These are phyloP conservation scores for Dolichopus griseipennis DNA, from an alignment of 2,888 invertebrate genomes.

Conservation along the genomic window DNA sequence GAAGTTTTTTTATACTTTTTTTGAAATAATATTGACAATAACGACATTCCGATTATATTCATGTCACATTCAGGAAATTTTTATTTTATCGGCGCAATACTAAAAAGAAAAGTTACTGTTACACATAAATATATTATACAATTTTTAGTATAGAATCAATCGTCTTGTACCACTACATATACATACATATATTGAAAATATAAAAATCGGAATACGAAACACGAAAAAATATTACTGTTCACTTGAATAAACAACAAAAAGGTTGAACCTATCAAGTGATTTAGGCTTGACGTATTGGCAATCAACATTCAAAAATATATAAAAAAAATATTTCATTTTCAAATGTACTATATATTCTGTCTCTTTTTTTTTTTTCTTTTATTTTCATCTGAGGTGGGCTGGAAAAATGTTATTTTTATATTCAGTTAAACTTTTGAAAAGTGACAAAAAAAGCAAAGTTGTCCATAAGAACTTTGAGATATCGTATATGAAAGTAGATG, in stretches of 20 bases:
- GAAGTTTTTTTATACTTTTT: neutral
- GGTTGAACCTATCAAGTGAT: constrained; percentile 8
- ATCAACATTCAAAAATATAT: neutral
- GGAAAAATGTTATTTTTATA: constrained; percentile 1
- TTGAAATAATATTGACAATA: constrained; percentile 7
- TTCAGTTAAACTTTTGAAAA: neutral
- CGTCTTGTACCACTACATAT: neutral
- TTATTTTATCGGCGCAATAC: constrained; percentile 8
- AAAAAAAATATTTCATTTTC: neutral
- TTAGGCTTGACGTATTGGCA: constrained; percentile 4
- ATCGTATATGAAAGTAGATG: too few relatives aligned
- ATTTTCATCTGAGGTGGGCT: neutral
- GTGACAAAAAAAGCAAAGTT: too few relatives aligned
- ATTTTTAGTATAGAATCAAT: neutral
- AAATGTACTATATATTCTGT: neutral
- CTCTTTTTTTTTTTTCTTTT: neutral
- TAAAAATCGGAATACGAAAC: neutral
- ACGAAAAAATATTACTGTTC: neutral
- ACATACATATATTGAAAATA: neutral
- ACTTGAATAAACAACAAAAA: constrained; percentile 7
- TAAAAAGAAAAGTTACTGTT: neutral
- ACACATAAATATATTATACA: too few relatives aligned
- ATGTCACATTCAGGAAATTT: constrained; percentile 9
- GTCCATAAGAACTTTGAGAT: too few relatives aligned
- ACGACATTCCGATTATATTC: constrained; percentile 8